Evolutionary conservation across 2,113 vertebrate species (phyloP).

Genomic region (Aix galericulata): DNA sequence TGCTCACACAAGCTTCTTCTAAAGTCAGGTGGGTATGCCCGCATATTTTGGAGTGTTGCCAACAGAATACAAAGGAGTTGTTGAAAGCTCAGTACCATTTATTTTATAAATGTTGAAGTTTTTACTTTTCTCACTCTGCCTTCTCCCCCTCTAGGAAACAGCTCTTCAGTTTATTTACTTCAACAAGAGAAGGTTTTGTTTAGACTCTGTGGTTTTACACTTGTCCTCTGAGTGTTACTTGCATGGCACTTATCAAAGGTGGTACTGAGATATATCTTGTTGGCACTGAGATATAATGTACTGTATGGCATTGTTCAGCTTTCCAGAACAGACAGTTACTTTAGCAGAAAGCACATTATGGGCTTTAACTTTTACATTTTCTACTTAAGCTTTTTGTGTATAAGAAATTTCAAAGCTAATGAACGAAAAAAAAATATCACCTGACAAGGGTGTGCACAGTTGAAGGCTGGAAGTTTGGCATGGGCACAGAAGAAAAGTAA

Average conservation of each 20-base stretch:
- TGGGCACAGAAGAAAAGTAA: background rate
- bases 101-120: background rate
- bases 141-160: background rate
- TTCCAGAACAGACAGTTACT: background rate
- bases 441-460: background rate
- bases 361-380: background rate
- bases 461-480: background rate
- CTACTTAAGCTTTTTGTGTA: background rate
- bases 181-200: background rate
- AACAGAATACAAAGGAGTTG: background rate
- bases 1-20: background rate
- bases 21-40: background rate
- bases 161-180: constrained; percentile 11
- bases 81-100: background rate
- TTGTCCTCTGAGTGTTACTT: background rate
- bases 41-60: background rate
- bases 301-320: background rate
- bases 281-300: background rate
- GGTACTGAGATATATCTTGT: background rate
- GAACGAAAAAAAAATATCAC: background rate
- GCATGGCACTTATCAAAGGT: background rate
- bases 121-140: fast-evolving
- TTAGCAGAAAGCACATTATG: background rate
- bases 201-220: background rate
- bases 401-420: background rate